phyloP scores from a whole-genome alignment of 2,113 vertebrate species.

The Arothron firmamentum region DNA sequence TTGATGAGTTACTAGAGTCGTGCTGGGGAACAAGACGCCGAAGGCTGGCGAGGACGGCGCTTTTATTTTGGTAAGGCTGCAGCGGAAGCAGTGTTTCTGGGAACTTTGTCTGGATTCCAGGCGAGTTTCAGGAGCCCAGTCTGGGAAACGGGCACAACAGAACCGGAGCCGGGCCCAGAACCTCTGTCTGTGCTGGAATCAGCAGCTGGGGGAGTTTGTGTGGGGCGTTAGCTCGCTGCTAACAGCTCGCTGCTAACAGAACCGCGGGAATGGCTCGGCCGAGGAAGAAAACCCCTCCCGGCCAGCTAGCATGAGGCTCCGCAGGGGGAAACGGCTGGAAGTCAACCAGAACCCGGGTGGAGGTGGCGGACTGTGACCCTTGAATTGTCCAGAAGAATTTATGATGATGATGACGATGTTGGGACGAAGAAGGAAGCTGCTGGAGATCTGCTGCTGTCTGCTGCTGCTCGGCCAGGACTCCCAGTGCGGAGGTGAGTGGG shows the following conservation, averaged over 20 bases:
- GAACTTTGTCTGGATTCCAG: too few relatives aligned
- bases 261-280: constrained; percentile 37
- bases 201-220: background rate
- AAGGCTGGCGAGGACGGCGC: too few relatives aligned
- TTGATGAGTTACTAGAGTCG: too few relatives aligned
- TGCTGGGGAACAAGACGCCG: too few relatives aligned
- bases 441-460: constrained; percentile 42
- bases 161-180: too few relatives aligned
- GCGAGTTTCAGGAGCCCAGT: too few relatives aligned
- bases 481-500: constrained; percentile 38
- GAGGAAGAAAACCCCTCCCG: constrained; percentile 31
- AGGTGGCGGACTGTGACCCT: background rate
- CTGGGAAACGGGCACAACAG: too few relatives aligned
- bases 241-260: background rate
- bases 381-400: background rate
- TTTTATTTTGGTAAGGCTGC: too few relatives aligned
- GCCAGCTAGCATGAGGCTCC: constrained; percentile 37
- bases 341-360: background rate
- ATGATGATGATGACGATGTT: background rate
- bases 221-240: background rate
- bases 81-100: too few relatives aligned
- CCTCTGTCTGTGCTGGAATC: too few relatives aligned
- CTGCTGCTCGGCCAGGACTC: constrained; percentile 33
- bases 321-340: constrained; percentile 17
- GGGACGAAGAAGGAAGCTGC: constrained; percentile 29